phyloP scores from a whole-genome alignment of 2,888 invertebrate genomes.

The Drosophila limbata region DNA sequence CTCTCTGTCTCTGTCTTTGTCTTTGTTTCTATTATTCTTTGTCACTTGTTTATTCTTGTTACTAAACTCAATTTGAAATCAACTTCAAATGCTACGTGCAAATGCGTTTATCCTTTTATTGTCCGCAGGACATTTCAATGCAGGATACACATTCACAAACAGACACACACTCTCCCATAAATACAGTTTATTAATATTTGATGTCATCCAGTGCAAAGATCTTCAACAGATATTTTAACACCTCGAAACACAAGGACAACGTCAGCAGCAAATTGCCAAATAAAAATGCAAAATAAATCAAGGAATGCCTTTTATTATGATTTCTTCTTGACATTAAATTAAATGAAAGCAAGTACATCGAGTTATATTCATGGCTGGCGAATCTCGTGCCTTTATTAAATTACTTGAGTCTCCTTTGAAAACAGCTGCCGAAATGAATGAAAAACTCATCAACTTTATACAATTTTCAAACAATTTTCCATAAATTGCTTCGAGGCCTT shows the following conservation, averaged over 20 bases:
- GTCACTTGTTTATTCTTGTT: constrained; percentile 29
- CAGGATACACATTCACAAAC: constrained; percentile 31
- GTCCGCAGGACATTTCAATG: constrained; percentile 40
- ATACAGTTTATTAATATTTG: constrained; percentile 44
- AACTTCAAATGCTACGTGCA: constrained; percentile 51
- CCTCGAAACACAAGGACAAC: neutral
- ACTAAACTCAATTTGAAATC: constrained; percentile 43
- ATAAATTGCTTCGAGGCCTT: constrained; percentile 9
- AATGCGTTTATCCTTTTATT: constrained; percentile 45
- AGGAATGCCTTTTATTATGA: constrained; percentile 10
- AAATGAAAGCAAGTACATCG: constrained; percentile 22
- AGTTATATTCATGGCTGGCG: constrained; percentile 2
- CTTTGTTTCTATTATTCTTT: constrained; percentile 1
- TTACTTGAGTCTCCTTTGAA: neutral
- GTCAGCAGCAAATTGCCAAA: neutral
- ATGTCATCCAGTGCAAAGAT: constrained; percentile 19
- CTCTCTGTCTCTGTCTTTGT: neutral
- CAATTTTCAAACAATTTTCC: constrained; percentile 20
- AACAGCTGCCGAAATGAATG: neutral
- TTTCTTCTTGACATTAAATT: constrained; percentile 18
- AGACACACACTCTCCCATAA: constrained; percentile 3
- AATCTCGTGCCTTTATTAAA: constrained; percentile 5
- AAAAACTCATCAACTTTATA: constrained; percentile 5
- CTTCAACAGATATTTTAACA: constrained; percentile 8
- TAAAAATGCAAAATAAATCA: constrained; percentile 25